phyloP scores from a whole-genome alignment of 2,888 invertebrate species.

The Drosophila demipolita region DNA sequence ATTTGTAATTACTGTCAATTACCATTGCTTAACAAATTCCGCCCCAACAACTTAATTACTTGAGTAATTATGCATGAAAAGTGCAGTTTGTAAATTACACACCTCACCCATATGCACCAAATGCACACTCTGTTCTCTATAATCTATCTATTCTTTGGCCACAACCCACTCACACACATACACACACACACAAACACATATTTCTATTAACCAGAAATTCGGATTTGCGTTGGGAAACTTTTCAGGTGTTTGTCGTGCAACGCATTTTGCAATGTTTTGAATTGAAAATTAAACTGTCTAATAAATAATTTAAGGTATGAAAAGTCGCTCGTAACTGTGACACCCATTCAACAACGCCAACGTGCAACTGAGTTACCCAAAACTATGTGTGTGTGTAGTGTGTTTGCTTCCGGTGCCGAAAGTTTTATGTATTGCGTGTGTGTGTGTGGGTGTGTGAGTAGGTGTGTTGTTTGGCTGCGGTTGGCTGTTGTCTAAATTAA shows the following conservation, averaged over 20 bases:
- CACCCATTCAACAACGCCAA: conserved; percentile 39
- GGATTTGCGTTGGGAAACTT: conserved; percentile 30
- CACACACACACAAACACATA: conserved; percentile 2
- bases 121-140: not conserved
- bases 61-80: conserved; percentile 19
- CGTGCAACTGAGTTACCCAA: conserved; percentile 36
- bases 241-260: conserved; percentile 12
- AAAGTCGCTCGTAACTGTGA: conserved; percentile 41
- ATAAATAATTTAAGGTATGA: conserved; percentile 53
- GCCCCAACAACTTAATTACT: conserved; percentile 10
- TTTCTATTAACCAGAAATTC: conserved; percentile 23
- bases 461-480: conserved; percentile 41
- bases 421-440: conserved; percentile 8
- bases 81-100: conserved; percentile 12
- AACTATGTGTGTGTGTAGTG: not conserved
- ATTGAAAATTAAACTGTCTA: conserved; percentile 64
- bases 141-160: not conserved
- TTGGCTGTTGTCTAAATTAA: conserved; percentile 66
- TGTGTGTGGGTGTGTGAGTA: conserved; percentile 11
- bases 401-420: conserved; percentile 25
- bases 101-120: not conserved
- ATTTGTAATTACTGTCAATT: conserved; percentile 10
- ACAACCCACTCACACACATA: conserved; percentile 4
- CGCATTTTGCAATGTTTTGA: conserved; percentile 45
- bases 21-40: conserved; percentile 6